Base-by-base conservation (phyloP, 2,888 invertebrate genomes). In the Ecliptopera silaceata region DNA sequence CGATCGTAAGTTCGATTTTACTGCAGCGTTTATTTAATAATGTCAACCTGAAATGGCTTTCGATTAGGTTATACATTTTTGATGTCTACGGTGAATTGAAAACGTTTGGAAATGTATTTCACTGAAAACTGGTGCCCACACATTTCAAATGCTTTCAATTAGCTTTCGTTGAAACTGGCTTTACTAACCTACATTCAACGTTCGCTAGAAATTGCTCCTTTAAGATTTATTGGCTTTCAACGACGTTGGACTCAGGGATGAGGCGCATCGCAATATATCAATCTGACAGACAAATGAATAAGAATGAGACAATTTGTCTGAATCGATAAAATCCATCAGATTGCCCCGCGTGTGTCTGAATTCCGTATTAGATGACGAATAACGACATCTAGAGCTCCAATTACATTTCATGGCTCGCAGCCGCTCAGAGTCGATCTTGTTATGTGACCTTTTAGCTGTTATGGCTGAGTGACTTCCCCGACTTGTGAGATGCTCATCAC, bases 161-260 rank as follows among this genome's bases (percentile, higher is more conserved):
- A 51, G 43, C 41, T 57, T 60, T 51, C 46, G 31, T 34, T 12
- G 51, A 42, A 60, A 56, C 55, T 41, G 34, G 26, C 45, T 20
- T 61, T 59, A 62, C 58, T 55, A 59, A 60, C 49, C 49, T 15
- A 54, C 47, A 61, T 61, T 57, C 26, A 54, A 54, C 47, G 22
- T 29, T 12, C 34, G 29, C 57, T 52, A 59, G 56, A 61, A 59
- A 56, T 41, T 42, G 32, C 34, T 52, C 29, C 49, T 56, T 60
- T 57, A 51, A 61, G 61, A 65, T 65, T 65, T 65, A 65, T 65
- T 46, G 54, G 39, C 26, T 39, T 47, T 29, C 36, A 59, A 38
- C 54, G 47, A 50, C 41, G 39, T 45, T 44, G 56, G 63, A 49
- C 56, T 41, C 15, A 39, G 42, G 31, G 47, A 55, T 51, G 56